phyloP scores from a whole-genome alignment of 2,113 vertebrate species.

The Odocoileus virginianus region DNA sequence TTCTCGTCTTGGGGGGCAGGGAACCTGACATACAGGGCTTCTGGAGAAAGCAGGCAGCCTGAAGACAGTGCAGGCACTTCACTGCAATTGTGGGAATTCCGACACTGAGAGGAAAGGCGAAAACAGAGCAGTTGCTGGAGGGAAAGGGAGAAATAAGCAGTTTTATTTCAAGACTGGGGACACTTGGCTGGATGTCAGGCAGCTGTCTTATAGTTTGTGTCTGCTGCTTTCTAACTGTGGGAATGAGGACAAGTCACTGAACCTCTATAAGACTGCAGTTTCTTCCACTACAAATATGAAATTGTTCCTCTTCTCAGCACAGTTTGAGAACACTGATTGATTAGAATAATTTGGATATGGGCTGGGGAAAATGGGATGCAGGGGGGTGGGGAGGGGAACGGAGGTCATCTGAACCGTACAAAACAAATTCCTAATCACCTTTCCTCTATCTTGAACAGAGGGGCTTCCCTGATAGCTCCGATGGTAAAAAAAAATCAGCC shows the following conservation, averaged over 20 bases:
- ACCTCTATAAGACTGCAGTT: neutral
- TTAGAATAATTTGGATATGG: neutral
- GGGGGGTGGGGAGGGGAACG: neutral
- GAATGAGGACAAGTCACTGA: neutral
- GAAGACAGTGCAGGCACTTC: neutral
- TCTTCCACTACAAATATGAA: neutral
- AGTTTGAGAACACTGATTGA: neutral
- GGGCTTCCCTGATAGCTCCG: neutral
- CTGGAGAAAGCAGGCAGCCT: neutral
- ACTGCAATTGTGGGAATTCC: neutral
- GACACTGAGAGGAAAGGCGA: neutral
- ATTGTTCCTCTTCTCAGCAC: neutral
- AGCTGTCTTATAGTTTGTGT: neutral
- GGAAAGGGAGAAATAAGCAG: neutral
- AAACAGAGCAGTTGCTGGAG: neutral
- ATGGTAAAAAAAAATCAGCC: neutral
- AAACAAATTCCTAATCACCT: neutral
- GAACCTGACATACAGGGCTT: neutral
- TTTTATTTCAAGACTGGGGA: constrained; percentile 15
- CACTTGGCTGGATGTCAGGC: neutral
- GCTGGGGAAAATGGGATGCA: neutral
- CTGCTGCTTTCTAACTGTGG: neutral
- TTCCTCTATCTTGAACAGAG: accelerated
- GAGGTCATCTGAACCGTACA: neutral
- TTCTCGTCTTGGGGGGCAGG: accelerated